A percentile compares a stretch with the other conserved stretches of the same genome.
phyloP scores from a whole-genome alignment of 2,888 invertebrate species.

The Parthenolecanium corni region DNA sequence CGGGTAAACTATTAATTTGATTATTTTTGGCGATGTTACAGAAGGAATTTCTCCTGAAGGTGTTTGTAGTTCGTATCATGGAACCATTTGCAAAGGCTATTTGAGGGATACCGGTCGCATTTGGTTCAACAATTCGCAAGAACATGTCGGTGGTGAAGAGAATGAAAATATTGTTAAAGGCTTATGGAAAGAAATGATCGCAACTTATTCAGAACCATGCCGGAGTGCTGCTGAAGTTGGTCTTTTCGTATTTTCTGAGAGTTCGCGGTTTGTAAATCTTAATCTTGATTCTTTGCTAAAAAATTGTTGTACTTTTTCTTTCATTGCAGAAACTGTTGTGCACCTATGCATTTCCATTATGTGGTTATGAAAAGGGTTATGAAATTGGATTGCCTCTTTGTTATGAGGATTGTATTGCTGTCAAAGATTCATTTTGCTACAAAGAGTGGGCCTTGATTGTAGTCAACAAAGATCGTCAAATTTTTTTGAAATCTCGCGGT shows the following conservation, averaged over 20 bases:
- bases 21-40: too few relatives aligned
- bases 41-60: slow-evolving; percentile 40
- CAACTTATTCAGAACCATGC: slow-evolving; percentile 68
- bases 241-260: background rate
- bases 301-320: slow-evolving; percentile 9
- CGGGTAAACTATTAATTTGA: too few relatives aligned
- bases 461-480: slow-evolving; percentile 68
- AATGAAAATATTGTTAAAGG: slow-evolving; percentile 75
- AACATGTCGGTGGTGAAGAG: slow-evolving; percentile 53
- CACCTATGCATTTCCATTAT: slow-evolving; percentile 83
- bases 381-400: slow-evolving; percentile 68
- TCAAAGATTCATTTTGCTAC: slow-evolving; percentile 80
- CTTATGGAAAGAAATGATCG: slow-evolving; percentile 77
- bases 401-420: slow-evolving; percentile 87
- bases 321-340: slow-evolving; percentile 63
- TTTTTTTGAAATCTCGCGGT: slow-evolving; percentile 66
- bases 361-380: slow-evolving; percentile 52
- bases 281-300: background rate
- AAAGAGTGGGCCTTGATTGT: slow-evolving; percentile 86
- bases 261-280: background rate
- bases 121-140: slow-evolving; percentile 60
- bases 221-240: slow-evolving; percentile 68
- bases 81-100: slow-evolving; percentile 63
- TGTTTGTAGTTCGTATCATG: slow-evolving; percentile 78
- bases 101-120: slow-evolving; percentile 52